Conservation (phyloP, 2,888 invertebrate species). For the Parapristionchus giblindavisi region DNA sequence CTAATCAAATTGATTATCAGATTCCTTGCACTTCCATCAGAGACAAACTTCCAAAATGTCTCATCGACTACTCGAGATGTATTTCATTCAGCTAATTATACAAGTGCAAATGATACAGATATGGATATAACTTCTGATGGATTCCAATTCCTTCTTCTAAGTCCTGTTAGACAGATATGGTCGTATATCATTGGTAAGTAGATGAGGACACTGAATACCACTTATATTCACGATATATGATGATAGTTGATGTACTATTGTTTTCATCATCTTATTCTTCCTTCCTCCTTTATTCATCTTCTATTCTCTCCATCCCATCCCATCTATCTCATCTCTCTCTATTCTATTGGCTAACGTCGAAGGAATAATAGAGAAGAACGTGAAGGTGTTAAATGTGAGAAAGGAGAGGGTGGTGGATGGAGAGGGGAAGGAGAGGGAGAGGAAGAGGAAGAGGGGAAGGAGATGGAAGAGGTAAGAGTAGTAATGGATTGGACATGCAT, state of each 20-base stretch:
- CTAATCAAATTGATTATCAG: constrained; percentile 68
- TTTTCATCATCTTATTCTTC: too few species aligned
- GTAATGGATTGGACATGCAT: neutral
- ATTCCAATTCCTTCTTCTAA: constrained; percentile 93
- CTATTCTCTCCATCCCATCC: neutral
- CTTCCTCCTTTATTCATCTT: too few species aligned
- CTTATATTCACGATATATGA: too few species aligned
- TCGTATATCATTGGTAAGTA: constrained; percentile 83
- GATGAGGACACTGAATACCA: neutral
- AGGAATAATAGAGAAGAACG: neutral
- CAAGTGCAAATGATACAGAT: constrained; percentile 76
- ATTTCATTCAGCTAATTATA: constrained; percentile 88
- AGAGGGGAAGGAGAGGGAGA: neutral
- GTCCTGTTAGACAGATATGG: constrained; percentile 94
- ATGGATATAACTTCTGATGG: constrained; percentile 76
- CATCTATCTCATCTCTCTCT: neutral
- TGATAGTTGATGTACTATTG: too few species aligned
- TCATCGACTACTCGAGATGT: constrained; percentile 86
- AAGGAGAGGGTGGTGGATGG: neutral
- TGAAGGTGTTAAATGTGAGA: neutral
- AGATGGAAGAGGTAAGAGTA: neutral
- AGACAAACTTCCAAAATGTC: constrained; percentile 61
- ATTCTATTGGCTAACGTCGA: neutral
- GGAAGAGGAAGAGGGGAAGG: constrained; percentile 2
- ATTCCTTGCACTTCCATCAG: constrained; percentile 65